Base-by-base conservation (phyloP, 2,888 invertebrate genomes). In the Hetaerina titia region DNA sequence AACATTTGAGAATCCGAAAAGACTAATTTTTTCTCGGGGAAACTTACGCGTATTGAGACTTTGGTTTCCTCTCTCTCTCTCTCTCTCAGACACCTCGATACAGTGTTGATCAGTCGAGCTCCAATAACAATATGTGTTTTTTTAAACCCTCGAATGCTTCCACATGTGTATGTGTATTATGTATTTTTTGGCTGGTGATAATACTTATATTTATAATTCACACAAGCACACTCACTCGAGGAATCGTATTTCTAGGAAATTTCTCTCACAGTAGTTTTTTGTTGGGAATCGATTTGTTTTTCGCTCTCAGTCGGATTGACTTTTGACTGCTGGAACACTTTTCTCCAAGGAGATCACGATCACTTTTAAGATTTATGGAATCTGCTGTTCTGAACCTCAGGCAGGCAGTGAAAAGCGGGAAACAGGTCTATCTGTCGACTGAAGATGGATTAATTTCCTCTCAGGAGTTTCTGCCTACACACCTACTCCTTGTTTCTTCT, bases 171-270 rank as follows among this genome's bases (percentile, higher is more conserved):
- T 11, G 64, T 56, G 69, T 69, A 69, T 17, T 60, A 31, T 56
- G 92, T 92, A 92, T 74, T 74, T 92, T 90, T 92, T 92, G 92
- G 74, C 92, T 92, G 92, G 92, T 69, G 69, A 69, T 25, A 92
- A 92, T 31, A 69, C 45, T 60, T 19, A 56, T 56, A n/a, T 69
- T 69, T 8, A 22, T 22, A 81, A 81, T 31, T 81, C 81, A 81
- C 81, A 31, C 81, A 69, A 92, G n/a, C 92, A 92, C 90, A 90
- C 64, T 90, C 90, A 90, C 90, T 90, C 90, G 90, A n/a, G 92
- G 92, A 69, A 64, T 45, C 45, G 69, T 9, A 92, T 64, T 56
- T 45, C 56, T 56, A 63, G 25, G n/a, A 81, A 81, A 74, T 92
- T 45, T 22, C 57, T 92, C 90, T 90, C 31, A 63, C 64, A 64